A percentile compares a stretch with the other conserved stretches of the same genome.
phyloP scores from a whole-genome alignment of 1,140 invertebrate genomes.

The Anoplolepis gracilipes region DNA sequence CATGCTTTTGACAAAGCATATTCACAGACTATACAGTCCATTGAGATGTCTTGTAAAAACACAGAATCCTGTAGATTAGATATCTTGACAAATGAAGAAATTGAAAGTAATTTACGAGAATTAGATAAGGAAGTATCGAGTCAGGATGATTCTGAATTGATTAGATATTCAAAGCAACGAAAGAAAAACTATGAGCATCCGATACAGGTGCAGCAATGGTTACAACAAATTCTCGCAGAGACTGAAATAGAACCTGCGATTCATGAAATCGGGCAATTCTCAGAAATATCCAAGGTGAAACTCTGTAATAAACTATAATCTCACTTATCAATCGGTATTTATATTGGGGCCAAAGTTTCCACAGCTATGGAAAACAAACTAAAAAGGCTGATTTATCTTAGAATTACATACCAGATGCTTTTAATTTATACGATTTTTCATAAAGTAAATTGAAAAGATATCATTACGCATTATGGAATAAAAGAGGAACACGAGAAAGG shows the following conservation, averaged over 20 bases:
- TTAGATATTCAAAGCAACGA: constrained; percentile 59
- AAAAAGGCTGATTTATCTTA: constrained; percentile 81
- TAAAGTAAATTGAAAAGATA: background rate
- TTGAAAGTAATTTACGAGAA: background rate
- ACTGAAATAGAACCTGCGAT: constrained; percentile 86
- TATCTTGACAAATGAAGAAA: background rate
- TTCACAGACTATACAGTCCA: background rate
- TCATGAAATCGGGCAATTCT: constrained; percentile 84
- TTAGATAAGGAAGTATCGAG: background rate
- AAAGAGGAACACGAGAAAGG: background rate
- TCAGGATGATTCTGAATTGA: background rate
- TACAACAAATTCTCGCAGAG: constrained; percentile 86
- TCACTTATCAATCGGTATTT: constrained; percentile 51
- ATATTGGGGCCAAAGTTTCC: constrained; percentile 76
- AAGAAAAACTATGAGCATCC: constrained; percentile 80
- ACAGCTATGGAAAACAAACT: constrained; percentile 72
- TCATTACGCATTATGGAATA: background rate
- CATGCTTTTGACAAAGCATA: constrained; percentile 27
- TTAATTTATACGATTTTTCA: constrained; percentile 28
- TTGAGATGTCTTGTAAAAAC: background rate
- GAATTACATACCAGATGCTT: constrained; percentile 29
- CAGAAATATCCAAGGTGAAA: constrained; percentile 85
- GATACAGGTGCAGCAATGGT: constrained; percentile 87
- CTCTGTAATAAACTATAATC: constrained; percentile 85
- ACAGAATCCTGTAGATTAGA: background rate